Evolutionary conservation across 2,797 vertebrate species (phyloP).

Genomic region (Fringilla coelebs): DNA sequence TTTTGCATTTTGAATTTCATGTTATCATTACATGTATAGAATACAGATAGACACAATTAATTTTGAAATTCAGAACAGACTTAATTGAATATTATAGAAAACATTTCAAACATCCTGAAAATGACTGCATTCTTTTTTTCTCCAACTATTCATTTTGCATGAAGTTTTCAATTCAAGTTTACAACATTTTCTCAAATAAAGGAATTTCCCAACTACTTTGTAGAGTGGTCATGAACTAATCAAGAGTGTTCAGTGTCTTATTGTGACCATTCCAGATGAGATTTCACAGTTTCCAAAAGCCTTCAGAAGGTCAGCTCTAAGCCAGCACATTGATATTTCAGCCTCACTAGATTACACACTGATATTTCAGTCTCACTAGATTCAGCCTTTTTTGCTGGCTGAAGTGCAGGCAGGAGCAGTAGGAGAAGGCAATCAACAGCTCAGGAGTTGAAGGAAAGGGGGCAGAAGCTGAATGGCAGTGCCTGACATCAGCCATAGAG

Average conservation of each 20-base stretch:
- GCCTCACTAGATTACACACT: too few relatives aligned
- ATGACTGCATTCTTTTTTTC: fast-evolving
- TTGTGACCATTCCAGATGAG: not conserved
- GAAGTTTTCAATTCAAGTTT: not conserved
- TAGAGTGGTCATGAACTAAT: not conserved
- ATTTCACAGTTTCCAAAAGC: not conserved
- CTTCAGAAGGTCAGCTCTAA: not conserved
- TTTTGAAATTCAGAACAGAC: not conserved
- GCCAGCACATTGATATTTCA: not conserved
- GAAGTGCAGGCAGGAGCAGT: fast-evolving
- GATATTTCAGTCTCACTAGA: not conserved
- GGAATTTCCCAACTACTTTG: not conserved
- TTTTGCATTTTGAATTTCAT: not conserved
- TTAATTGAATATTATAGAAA: not conserved
- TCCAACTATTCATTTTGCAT: not conserved
- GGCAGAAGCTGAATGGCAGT: not conserved
- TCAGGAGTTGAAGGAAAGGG: not conserved
- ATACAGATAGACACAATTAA: not conserved
- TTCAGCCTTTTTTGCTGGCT: not conserved
- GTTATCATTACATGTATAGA: not conserved
- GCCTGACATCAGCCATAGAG: not conserved
- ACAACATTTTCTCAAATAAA: not conserved
- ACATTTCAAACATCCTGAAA: not conserved
- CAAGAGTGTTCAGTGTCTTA: not conserved
- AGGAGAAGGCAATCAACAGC: not conserved